Percentiles rank a stretch among this genome's conserved stretches.
Evolutionary conservation across 2,113 vertebrate species (phyloP).

Genomic region (Hippocampus mohnikei): DNA sequence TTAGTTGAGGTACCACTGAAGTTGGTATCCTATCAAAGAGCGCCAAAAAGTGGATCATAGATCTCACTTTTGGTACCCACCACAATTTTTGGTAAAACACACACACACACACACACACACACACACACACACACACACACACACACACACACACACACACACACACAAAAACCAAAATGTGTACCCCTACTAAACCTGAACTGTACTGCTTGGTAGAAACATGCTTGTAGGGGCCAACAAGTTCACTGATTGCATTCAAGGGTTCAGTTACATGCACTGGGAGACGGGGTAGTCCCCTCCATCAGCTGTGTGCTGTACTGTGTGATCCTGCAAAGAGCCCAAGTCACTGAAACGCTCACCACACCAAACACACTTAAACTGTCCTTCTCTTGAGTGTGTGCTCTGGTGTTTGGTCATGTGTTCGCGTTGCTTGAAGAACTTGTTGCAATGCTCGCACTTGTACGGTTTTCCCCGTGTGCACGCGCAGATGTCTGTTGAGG

Average conservation of each 20-base stretch:
- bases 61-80: not conserved
- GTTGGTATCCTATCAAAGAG: not conserved
- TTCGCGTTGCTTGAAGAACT: conserved; percentile 96
- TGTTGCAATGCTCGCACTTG: conserved; percentile 92
- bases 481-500: conserved; percentile 89
- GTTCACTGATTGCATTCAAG: not conserved
- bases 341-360: conserved; percentile 93
- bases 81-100: not conserved
- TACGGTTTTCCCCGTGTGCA: conserved; percentile 94
- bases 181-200: not conserved
- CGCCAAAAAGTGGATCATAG: not conserved
- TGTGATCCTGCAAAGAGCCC: conserved; percentile 92
- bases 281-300: conserved; percentile 84
- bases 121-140: too few relatives aligned
- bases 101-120: too few relatives aligned
- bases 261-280: conserved; percentile 79
- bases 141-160: too few relatives aligned
- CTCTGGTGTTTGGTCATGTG: conserved; percentile 94
- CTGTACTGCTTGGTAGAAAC: not conserved
- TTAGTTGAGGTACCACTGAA: not conserved
- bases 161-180: not conserved
- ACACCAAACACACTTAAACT: conserved; percentile 98
- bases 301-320: conserved; percentile 87
- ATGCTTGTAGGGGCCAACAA: not conserved
- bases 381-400: conserved; percentile 91